Percentiles rank a stretch among this genome's conserved stretches.
Evolutionary conservation across 2,113 vertebrate genomes (phyloP).

Genomic region (Erinaceus europaeus): DNA sequence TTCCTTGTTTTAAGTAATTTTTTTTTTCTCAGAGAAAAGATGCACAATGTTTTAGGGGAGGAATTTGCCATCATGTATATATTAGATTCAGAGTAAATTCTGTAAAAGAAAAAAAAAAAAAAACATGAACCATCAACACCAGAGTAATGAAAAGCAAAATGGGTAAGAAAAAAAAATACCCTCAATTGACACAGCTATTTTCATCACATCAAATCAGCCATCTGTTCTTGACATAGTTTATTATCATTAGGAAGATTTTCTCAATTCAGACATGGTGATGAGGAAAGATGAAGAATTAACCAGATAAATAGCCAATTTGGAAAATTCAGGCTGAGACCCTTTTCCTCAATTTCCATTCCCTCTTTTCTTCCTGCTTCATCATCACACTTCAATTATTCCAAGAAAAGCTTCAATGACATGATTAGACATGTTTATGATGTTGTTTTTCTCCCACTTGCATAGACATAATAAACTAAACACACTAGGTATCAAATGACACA

Average conservation of each 20-base stretch:
- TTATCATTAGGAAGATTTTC: constrained; percentile 77
- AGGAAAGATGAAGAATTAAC: constrained; percentile 74
- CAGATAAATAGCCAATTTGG: constrained; percentile 76
- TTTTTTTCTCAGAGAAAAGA: constrained; percentile 29
- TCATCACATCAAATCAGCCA: constrained; percentile 77
- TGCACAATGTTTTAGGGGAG: background rate
- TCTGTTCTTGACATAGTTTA: constrained; percentile 77
- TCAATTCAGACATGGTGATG: constrained; percentile 76
- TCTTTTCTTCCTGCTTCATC: constrained; percentile 50
- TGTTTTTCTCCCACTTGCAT: constrained; percentile 43
- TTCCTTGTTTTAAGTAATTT: background rate
- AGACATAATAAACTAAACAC: constrained; percentile 38
- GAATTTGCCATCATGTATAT: background rate
- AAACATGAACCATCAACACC: constrained; percentile 56
- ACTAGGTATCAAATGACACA: constrained; percentile 11
- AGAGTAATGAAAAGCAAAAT: constrained; percentile 67
- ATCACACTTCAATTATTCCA: constrained; percentile 66
- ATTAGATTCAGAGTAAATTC: constrained; percentile 26
- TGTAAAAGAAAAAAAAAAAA: background rate
- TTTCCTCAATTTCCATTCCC: constrained; percentile 61
- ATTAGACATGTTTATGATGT: constrained; percentile 58
- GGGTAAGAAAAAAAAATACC: constrained; percentile 66
- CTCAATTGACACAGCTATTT: constrained; percentile 76
- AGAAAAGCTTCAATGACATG: constrained; percentile 54
- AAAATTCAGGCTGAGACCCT: constrained; percentile 71